Conservation (phyloP, 2,888 invertebrate genomes). For the Crioceris asparagi region DNA sequence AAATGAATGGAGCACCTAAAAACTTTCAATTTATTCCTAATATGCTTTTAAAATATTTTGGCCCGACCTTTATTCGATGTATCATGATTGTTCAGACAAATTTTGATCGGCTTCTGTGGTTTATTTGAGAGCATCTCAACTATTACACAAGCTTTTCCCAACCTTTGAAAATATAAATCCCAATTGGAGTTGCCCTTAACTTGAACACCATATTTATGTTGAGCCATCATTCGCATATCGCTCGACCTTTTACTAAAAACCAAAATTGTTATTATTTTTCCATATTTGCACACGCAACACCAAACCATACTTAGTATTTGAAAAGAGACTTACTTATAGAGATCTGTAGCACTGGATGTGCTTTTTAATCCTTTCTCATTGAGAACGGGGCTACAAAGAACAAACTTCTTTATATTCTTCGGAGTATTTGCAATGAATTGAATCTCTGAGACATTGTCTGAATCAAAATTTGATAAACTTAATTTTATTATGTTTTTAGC, state of each 20-base stretch:
- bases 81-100: constrained; percentile 32
- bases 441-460: constrained; percentile 16
- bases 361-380: constrained; percentile 45
- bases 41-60: not conserved
- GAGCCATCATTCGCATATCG: constrained; percentile 55
- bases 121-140: constrained; percentile 61
- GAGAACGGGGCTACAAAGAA: constrained; percentile 51
- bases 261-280: constrained; percentile 2
- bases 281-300: not conserved
- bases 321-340: constrained; percentile 40
- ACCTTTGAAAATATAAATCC: constrained; percentile 44
- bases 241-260: constrained; percentile 44
- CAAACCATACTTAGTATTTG: too few species aligned
- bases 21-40: constrained; percentile 1
- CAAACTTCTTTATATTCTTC: constrained; percentile 21
- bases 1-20: constrained; percentile 59
- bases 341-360: constrained; percentile 40
- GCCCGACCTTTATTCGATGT: constrained; percentile 23
- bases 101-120: constrained; percentile 48
- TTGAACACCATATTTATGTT: constrained; percentile 55
- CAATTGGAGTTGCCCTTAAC: constrained; percentile 41
- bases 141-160: constrained; percentile 54
- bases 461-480: constrained; percentile 16
- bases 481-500: constrained; percentile 32
- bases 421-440: constrained; percentile 39